A percentile compares a stretch with the other conserved stretches of the same genome.
These are phyloP conservation scores for Polyommatus icarus DNA, from an alignment of 2,888 invertebrate genomes.

Conservation along the genomic window DNA sequence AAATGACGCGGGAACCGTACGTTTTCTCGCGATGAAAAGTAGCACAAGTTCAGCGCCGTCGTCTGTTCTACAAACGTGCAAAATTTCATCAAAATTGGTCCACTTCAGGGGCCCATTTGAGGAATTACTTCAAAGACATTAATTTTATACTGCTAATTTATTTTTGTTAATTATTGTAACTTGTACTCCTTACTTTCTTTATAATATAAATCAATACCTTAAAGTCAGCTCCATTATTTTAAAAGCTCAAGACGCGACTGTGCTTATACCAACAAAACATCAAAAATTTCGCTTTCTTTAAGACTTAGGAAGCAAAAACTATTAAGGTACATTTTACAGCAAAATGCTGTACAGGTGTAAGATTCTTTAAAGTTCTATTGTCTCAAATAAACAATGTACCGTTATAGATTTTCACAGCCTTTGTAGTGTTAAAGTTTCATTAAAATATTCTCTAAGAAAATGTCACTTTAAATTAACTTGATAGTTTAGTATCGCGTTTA, in stretches of 20 bases:
- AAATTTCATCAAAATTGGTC: no score
- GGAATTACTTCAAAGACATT: no score
- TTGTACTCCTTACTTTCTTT: not conserved
- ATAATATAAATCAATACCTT: not conserved
- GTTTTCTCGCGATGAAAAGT: not conserved
- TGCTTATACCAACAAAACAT: not conserved
- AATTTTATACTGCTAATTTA: not conserved
- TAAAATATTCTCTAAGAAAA: constrained; percentile 23
- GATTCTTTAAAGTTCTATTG: constrained; percentile 36
- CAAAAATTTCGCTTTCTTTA: not conserved
- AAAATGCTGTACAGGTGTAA: not conserved
- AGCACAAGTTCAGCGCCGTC: not conserved
- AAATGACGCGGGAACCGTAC: not conserved
- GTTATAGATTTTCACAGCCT: constrained; percentile 44
- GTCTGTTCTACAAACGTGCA: no score
- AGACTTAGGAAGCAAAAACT: not conserved
- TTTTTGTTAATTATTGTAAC: not conserved
- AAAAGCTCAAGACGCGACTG: not conserved
- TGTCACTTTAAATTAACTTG: constrained; percentile 11
- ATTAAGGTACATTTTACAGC: not conserved
- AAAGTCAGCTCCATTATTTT: not conserved
- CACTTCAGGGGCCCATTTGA: no score
- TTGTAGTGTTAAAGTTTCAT: constrained; percentile 37
- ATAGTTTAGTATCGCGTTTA: constrained; percentile 10
- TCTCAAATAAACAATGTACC: constrained; percentile 41